Percentiles rank a stretch among this genome's conserved stretches.
Conservation (phyloP, 2,888 invertebrate genomes). For the Noctua pronuba region DNA sequence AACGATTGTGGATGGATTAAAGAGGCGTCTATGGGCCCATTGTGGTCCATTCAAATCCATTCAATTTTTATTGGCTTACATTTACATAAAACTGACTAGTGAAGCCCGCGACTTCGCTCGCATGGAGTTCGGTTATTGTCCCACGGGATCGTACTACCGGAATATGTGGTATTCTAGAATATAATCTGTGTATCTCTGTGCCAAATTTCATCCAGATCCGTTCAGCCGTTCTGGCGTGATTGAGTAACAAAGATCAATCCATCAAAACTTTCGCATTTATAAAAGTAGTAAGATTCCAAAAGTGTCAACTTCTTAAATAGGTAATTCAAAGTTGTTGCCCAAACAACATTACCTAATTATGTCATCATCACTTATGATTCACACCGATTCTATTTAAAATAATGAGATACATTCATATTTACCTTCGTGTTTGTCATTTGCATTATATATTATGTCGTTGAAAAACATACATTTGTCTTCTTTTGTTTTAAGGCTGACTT, state of each 20-base stretch:
- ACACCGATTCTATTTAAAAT: slow-evolving; percentile 5
- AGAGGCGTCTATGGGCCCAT: background rate
- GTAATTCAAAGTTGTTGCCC: background rate
- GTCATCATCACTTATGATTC: slow-evolving; percentile 4
- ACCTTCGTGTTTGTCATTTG: slow-evolving; percentile 25
- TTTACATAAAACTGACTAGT: background rate
- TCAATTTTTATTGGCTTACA: background rate
- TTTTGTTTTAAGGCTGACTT: background rate
- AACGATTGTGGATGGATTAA: background rate
- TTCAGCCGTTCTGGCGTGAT: background rate
- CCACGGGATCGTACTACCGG: background rate
- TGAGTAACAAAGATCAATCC: background rate
- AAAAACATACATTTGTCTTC: slow-evolving; percentile 8
- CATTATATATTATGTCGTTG: background rate
- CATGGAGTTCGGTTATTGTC: background rate
- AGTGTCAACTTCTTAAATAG: background rate
- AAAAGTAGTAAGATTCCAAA: background rate
- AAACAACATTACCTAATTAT: background rate
- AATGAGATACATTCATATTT: slow-evolving; percentile 16
- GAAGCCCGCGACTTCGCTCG: background rate
- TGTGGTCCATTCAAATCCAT: background rate
- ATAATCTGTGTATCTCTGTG: background rate
- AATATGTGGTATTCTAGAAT: background rate
- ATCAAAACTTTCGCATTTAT: background rate
- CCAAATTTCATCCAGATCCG: background rate